Evolutionary conservation across 2,888 invertebrate species (phyloP).

Genomic region (Lasioglossum calceatum): DNA sequence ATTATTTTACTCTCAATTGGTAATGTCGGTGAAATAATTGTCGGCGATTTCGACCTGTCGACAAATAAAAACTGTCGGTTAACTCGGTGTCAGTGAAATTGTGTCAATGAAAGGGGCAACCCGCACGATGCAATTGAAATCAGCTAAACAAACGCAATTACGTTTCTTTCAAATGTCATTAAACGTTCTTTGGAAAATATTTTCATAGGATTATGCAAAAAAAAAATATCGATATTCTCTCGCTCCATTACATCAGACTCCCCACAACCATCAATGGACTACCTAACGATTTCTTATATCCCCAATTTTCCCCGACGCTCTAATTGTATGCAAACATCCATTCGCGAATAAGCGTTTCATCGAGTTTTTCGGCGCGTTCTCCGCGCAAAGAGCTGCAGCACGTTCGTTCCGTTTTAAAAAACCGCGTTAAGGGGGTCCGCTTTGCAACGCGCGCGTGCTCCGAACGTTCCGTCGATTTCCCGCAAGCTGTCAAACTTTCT

Average conservation of each 20-base stretch:
- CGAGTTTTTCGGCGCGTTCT: background rate
- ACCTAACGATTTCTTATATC: background rate
- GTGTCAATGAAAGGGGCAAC: too few species aligned
- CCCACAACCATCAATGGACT: background rate
- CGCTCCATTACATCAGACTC: background rate
- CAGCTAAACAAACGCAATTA: too few species aligned
- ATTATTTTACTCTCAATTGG: too few species aligned
- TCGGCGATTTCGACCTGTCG: too few species aligned
- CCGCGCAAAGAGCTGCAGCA: too few species aligned
- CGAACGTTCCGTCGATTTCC: background rate
- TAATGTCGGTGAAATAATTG: too few species aligned
- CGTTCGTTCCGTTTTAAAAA: background rate
- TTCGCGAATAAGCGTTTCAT: background rate
- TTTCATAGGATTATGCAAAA: background rate
- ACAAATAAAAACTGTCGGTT: too few species aligned
- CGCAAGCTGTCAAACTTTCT: background rate
- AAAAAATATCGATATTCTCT: background rate
- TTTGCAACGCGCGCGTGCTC: background rate
- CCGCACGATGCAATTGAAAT: too few species aligned
- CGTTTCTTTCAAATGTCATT: too few species aligned
- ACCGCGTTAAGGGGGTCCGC: background rate
- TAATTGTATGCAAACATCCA: background rate
- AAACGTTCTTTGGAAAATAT: too few species aligned
- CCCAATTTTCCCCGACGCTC: background rate
- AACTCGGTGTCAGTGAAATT: too few species aligned